Evolutionary conservation across 2,888 invertebrate species (phyloP), one percentile per base, ranked within the genome.

Genomic region (Leptothorax acervorum): DNA sequence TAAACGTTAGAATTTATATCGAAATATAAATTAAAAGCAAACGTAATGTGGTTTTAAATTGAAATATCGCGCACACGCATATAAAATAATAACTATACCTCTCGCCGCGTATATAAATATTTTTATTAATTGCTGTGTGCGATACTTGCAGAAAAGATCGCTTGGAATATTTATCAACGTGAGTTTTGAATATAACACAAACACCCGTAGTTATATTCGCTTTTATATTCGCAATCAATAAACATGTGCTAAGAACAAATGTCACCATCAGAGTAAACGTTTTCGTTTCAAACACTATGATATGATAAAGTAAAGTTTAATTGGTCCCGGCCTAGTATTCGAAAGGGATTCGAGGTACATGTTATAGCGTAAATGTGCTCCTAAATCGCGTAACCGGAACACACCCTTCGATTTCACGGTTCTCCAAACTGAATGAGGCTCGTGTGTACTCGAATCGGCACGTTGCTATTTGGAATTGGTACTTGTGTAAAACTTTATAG

Each of bases 121-220:
- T 39, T 75, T 63, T 63, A 35, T 75, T 75, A 63, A 75, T 39
- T 18, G 18, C 39, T 15, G 5, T 18, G 3, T 42, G 31, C n/a
- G 5, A 1, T 18, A 23, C n/a, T 35, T 23, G n/a, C 35, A 23
- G 60, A 60, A 75, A 18, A 15, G 15, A 39, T n/a, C 15, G 23
- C 15, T 6, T 51, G 23, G 15, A 39, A 51, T 75, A 65, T 75
- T 75, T 65, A 39, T 39, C 63, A n/a, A 75, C 39, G 23, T 45
- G 28, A 0, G 2, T 48, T 66, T 48, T n/a, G 4, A 74, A 62
- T 74, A n/a, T 35, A 23, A 31, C 1, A 31, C 1, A 73, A 75
- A 35, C 2, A 45, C 6, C 4, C 9, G 15, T 66, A n/a, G 31
- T 1, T 60, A 42, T 48, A 48, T 15, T 48, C 15, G 15, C 3